A percentile compares a stretch with the other conserved stretches of the same genome.
These are phyloP conservation scores for Styela clava DNA, from an alignment of 23 tunicate species.

Conservation along the genomic window DNA sequence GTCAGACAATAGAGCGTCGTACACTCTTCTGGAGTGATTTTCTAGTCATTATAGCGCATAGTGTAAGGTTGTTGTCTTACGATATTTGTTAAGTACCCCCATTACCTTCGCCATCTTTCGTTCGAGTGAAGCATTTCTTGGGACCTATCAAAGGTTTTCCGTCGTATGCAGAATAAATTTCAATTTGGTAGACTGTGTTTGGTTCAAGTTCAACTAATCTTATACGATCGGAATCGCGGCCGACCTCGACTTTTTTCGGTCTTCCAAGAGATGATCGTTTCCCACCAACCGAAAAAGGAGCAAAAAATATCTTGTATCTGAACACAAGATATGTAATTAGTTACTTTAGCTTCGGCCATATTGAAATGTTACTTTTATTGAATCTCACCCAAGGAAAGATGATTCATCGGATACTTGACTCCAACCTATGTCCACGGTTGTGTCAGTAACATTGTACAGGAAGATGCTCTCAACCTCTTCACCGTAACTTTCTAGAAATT, in stretches of 20 bases:
- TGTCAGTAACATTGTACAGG: neutral
- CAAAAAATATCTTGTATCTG: neutral
- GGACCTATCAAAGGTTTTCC: neutral
- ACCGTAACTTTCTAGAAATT: neutral
- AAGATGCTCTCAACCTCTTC: neutral
- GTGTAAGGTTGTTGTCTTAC: neutral
- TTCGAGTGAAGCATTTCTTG: neutral
- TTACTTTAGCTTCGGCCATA: no score
- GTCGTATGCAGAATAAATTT: neutral
- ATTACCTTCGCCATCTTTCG: neutral
- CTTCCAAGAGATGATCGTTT: neutral
- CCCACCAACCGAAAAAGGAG: neutral
- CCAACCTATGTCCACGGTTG: neutral
- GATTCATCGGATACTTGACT: neutral
- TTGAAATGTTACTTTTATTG: no score
- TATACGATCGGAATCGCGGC: neutral
- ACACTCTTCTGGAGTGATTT: neutral
- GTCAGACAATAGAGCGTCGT: no score
- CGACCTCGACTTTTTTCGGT: neutral
- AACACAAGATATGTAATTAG: no score
- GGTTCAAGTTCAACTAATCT: slow-evolving; percentile 1
- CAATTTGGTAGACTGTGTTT: slow-evolving; percentile 3
- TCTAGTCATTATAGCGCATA: neutral
- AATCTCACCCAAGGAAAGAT: neutral
- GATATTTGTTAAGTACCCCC: neutral